A percentile compares a stretch with the other conserved stretches of the same genome.
phyloP scores from a whole-genome alignment of 2,888 invertebrate species.

The Aporophyla nigra region DNA sequence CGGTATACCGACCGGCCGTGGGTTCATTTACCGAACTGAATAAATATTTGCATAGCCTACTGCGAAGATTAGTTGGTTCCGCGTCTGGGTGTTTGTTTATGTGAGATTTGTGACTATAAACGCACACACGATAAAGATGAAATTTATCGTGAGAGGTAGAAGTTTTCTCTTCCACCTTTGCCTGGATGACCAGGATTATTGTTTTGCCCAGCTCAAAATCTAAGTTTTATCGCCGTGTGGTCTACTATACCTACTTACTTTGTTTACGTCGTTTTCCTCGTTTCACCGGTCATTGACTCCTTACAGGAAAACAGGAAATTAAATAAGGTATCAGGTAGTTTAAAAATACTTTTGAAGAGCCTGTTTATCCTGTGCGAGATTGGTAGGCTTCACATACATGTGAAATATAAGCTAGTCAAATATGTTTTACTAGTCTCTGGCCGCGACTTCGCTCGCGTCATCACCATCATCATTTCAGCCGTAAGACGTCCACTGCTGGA shows the following conservation, averaged over 20 bases:
- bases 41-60: slow-evolving; percentile 37
- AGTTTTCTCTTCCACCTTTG: background rate
- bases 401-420: no score
- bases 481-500: no score
- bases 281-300: background rate
- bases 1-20: background rate
- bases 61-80: slow-evolving; percentile 17
- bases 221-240: background rate
- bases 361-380: no score
- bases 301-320: background rate
- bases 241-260: background rate
- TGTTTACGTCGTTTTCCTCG: background rate
- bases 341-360: background rate
- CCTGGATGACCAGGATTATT: no score
- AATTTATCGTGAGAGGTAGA: background rate
- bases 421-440: no score
- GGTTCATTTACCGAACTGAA: slow-evolving; percentile 31
- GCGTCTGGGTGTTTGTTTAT: slow-evolving; percentile 8
- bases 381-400: no score
- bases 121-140: background rate
- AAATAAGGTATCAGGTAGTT: background rate
- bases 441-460: no score
- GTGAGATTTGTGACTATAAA: slow-evolving; percentile 15
- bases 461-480: no score
- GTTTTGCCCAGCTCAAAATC: no score